A percentile compares a stretch with the other conserved stretches of the same genome.
Conservation (phyloP, 2,113 vertebrate genomes). For the Noturus placidus region DNA sequence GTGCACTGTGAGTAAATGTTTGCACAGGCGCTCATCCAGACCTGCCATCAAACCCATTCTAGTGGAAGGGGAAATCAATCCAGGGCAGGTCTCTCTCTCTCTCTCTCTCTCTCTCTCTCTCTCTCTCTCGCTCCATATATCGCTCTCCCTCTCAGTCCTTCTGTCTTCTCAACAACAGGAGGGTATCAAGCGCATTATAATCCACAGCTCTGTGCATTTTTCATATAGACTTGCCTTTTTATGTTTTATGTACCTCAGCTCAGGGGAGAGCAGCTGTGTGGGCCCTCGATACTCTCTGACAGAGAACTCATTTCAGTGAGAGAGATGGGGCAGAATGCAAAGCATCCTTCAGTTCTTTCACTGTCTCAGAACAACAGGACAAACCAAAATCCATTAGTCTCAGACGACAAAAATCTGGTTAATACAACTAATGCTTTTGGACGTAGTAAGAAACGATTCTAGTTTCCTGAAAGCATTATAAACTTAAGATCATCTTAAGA, state of each 20-base stretch:
- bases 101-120: slow-evolving; percentile 19
- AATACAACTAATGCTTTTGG: background rate
- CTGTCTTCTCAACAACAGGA: slow-evolving; percentile 61
- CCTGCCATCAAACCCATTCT: slow-evolving; percentile 71
- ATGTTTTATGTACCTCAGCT: slow-evolving; percentile 77
- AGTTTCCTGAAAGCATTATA: background rate
- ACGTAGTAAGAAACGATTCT: background rate
- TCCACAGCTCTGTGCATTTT: slow-evolving; percentile 78
- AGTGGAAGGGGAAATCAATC: slow-evolving; percentile 69
- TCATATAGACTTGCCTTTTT: slow-evolving; percentile 76
- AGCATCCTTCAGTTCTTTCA: slow-evolving; percentile 64
- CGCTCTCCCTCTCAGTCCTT: background rate
- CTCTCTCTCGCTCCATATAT: slow-evolving; percentile 12
- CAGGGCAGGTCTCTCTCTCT: slow-evolving; percentile 64
- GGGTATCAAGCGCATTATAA: slow-evolving; percentile 75
- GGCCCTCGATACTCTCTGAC: slow-evolving; percentile 70
- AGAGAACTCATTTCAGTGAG: slow-evolving; percentile 71
- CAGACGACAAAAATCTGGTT: slow-evolving; percentile 28
- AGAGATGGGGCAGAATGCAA: slow-evolving; percentile 72
- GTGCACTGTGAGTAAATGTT: slow-evolving; percentile 75
- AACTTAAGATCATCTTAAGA: background rate
- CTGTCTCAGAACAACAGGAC: slow-evolving; percentile 60
- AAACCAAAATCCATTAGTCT: slow-evolving; percentile 19
- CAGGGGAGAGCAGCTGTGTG: slow-evolving; percentile 77
- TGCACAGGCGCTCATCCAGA: slow-evolving; percentile 73